Base-by-base conservation (phyloP, 2,113 vertebrate genomes). In the Aix galericulata region DNA sequence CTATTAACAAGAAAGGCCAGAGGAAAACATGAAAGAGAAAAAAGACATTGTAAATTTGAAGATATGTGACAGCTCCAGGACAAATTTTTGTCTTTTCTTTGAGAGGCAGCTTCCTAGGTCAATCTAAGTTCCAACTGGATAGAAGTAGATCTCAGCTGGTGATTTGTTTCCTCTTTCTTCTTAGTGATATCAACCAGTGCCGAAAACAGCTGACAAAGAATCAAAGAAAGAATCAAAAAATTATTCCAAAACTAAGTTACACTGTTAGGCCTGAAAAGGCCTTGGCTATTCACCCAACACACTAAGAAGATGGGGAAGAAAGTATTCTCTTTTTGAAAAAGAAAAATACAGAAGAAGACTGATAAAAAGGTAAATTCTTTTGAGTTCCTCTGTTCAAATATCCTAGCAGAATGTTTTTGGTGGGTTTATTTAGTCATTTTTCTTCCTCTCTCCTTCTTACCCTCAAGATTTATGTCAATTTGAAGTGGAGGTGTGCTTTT, bases 61-160 rank as follows among this genome's bases (percentile, higher is more conserved):
- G 78, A 82, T 64, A 82, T 93, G 82, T 91, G 91, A 76, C 62
- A 93, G 87, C 86, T 94, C 29, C 66, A 82, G 81, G 53, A 60
- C 71, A 93, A 52, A 13, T 9, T 82, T 52, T 66, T 89, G 48
- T 36, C 27, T 82, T 89, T 17, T 46, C 84, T 96, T 84, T 96
- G 93, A 91, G 58, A 89, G 25, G 18, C 12, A 17, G 38, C 36
- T 42, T 91, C n/a, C 64, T 17, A 3, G 9, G 38, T 94, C 93
- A 89, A 8, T 66, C 38, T 69, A 52, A 78, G 53, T 78, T 89
- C 48, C 58, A 86, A 11, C 27, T 82, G 66, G n/a, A 42, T 59
- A 86, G 42, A 92, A 96, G 53, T 13, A 8, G 63, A 13, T 59
- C 56, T 91, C 74, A 46, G 56, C 5, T 79, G 18, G 36, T 84